Base-by-base conservation (phyloP, 2,888 invertebrate genomes). In the Caenorhabditis angaria region DNA sequence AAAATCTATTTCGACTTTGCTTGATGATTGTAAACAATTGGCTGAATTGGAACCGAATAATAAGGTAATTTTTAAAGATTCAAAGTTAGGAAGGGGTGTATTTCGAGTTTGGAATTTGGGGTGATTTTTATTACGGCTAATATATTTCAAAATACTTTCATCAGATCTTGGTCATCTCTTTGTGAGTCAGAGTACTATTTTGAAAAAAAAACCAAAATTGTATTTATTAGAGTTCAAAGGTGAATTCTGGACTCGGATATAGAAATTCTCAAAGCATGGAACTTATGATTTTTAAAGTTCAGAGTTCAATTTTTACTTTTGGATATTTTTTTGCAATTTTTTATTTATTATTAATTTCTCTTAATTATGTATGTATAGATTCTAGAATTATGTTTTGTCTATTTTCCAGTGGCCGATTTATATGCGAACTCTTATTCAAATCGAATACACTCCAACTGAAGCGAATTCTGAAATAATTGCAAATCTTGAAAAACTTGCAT, bases 331-430 rank as follows among this genome's bases (percentile, higher is more conserved):
- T n/a, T n/a, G n/a, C n/a, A n/a, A n/a, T n/a, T n/a, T n/a, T n/a
- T n/a, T n/a, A n/a, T n/a, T n/a, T n/a, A n/a, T n/a, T n/a, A n/a
- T n/a, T n/a, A n/a, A n/a, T n/a, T n/a, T n/a, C n/a, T n/a, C n/a
- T n/a, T n/a, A n/a, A n/a, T n/a, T n/a, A n/a, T n/a, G n/a, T n/a
- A n/a, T n/a, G n/a, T n/a, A n/a, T n/a, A n/a, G n/a, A n/a, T n/a
- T n/a, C n/a, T n/a, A n/a, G 4, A 54, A 10, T 57, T 22, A 20
- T 14, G 5, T 22, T 61, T 18, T 61, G n/a, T 8, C 18, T 20
- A 14, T 48, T 6, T 63, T 72, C 41, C 65, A 77, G 69, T 79
- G 79, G 79, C 67, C 77, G 8, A 24, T 73, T 10, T 77, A 75
- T 51, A 77, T 74, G 72, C 57, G 65, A 27, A 76, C 75, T 0